Conservation (phyloP, 2,113 vertebrate species). For the Microcebus griseorufus region DNA sequence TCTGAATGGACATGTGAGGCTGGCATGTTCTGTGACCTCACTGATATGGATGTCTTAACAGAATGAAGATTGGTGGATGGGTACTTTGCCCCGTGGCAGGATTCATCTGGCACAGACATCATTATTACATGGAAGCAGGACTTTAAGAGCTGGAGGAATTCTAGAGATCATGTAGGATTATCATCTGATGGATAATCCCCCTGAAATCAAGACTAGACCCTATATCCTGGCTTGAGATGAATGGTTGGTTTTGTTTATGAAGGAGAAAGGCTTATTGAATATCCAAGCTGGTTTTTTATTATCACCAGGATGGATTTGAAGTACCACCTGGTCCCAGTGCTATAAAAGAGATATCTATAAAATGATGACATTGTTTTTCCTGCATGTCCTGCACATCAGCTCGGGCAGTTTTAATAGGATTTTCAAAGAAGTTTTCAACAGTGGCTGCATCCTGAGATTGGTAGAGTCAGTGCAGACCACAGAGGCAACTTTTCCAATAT, state of each 20-base stretch:
- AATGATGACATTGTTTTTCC: not conserved
- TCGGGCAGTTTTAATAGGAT: not conserved
- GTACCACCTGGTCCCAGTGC: not conserved
- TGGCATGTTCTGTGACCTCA: not conserved
- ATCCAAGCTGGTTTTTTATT: not conserved
- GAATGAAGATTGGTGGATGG: not conserved
- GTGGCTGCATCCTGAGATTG: not conserved
- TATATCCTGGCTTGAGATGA: not conserved
- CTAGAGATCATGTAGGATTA: slow-evolving; percentile 13
- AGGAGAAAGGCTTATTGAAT: not conserved
- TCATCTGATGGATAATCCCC: not conserved
- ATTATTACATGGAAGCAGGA: slow-evolving; percentile 6
- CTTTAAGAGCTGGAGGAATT: slow-evolving; percentile 17
- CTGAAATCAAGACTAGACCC: not conserved
- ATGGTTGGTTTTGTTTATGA: slow-evolving; percentile 22
- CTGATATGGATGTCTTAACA: not conserved
- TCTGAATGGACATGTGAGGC: not conserved
- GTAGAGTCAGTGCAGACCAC: not conserved
- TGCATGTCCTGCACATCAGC: not conserved
- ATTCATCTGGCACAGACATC: slow-evolving; percentile 9
- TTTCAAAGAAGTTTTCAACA: not conserved
- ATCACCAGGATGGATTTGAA: not conserved
- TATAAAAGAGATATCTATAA: not conserved
- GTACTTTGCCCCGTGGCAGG: not conserved
- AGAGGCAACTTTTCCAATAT: not conserved